phyloP scores from a whole-genome alignment of 2,113 vertebrate species.

The Gadus chalcogrammus region DNA sequence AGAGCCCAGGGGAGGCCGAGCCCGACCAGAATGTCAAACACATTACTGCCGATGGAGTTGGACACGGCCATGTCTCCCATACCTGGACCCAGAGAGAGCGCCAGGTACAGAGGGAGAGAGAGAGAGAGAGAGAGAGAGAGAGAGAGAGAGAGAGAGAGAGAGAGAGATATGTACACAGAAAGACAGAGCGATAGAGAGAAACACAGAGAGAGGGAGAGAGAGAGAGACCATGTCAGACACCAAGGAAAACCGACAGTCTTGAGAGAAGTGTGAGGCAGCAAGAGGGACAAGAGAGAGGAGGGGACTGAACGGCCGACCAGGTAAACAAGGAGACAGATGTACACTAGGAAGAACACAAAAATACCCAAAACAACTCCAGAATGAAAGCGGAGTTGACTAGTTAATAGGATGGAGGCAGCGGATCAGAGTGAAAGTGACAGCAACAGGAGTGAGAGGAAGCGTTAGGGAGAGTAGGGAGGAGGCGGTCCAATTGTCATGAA shows the following conservation, averaged over 20 bases:
- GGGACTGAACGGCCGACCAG: background rate
- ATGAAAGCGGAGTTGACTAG: too few species aligned
- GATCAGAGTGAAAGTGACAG: background rate
- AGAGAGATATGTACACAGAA: constrained; percentile 2
- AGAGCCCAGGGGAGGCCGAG: constrained; percentile 92
- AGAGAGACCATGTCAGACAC: background rate
- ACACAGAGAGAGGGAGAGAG: background rate
- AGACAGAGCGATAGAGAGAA: background rate
- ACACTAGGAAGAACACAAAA: too few species aligned
- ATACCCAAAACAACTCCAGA: too few species aligned
- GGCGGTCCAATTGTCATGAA: background rate
- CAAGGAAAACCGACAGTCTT: background rate
- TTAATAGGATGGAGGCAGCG: background rate
- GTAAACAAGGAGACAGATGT: too few species aligned
- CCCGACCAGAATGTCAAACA: constrained; percentile 95
- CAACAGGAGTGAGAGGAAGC: background rate
- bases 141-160: constrained; percentile 12
- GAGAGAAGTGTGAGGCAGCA: constrained; percentile 21
- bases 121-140: constrained; percentile 12
- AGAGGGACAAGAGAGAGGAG: background rate
- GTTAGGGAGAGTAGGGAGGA: background rate
- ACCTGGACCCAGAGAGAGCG: constrained; percentile 64
- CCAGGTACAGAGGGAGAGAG: background rate
- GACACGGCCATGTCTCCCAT: constrained; percentile 98
- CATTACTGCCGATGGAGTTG: constrained; percentile 96